Base-by-base conservation (phyloP, 2,888 invertebrate genomes). In the Macrophya annulata region DNA sequence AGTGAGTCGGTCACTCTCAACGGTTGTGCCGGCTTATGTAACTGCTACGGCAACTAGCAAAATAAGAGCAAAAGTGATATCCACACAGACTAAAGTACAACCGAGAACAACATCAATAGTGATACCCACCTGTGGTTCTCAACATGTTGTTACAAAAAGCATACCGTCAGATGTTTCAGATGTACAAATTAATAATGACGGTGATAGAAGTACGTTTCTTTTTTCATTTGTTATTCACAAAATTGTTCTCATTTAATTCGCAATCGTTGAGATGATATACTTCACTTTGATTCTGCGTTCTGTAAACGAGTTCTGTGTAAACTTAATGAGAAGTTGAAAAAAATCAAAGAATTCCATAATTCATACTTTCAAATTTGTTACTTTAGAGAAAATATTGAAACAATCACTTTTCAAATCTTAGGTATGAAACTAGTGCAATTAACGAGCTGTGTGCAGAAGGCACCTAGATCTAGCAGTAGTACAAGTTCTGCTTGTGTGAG, bases 41-140 rank as follows among this genome's bases (percentile, higher is more conserved):
- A 85, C 81, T n/a, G 48, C 82, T 79, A 76, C 81, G 48, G 51
- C 85, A 15, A 15, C 83, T 48, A 71, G 83, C 21, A 89, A 88
- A 84, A 76, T 71, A 72, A 87, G 86, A 83, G 86, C 85, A 25
- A 88, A 85, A 87, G 79, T 86, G 48, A 86, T 83, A 48, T 71
- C 87, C 10, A 68, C 82, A 8, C 88, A 87, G 31, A 87, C 77
- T 79, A 90, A 88, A 79, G 71, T 87, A 86, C 87, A 84, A 77
- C 86, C 88, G 59, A 90, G 87, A 85, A 55, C 86, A 48, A 84
- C 85, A 4, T n/a, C 76, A 40, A 31, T 76, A 31, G 71, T 84
- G 25, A n/a, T 85, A 45, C 71, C 86, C n/a, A 71, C 86, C 15
- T 82, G 82, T 40, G 82, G 48, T 71, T 21, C 81, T 40, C 86